phyloP scores from a whole-genome alignment of 2,797 vertebrate genomes.

The Enteromius fasciolatus region DNA sequence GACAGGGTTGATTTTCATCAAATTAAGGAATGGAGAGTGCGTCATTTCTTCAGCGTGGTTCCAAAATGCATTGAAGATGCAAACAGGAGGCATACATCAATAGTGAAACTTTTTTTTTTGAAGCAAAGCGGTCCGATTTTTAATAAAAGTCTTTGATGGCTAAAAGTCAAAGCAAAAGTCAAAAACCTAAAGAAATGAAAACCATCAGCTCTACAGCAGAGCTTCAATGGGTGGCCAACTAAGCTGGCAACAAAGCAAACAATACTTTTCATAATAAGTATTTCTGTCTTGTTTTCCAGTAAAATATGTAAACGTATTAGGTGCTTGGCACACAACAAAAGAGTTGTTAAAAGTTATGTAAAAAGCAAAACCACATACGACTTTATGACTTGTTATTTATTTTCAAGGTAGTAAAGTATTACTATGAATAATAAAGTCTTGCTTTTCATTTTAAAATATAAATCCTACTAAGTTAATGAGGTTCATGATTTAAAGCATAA shows the following conservation, averaged over 20 bases:
- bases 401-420: not conserved
- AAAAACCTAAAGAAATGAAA: conserved; percentile 18
- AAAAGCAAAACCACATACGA: not conserved
- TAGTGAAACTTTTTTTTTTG: not conserved
- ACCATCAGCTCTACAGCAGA: conserved; percentile 26
- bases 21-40: conserved; percentile 29
- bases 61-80: conserved; percentile 50
- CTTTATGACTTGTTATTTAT: not conserved
- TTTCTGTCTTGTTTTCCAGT: not conserved
- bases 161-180: conserved; percentile 23
- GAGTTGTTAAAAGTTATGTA: not conserved
- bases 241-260: conserved; percentile 19
- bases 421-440: not conserved
- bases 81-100: conserved; percentile 31
- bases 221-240: conserved; percentile 24
- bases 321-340: not conserved
- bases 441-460: not conserved
- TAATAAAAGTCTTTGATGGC: conserved; percentile 4
- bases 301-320: conserved; percentile 17
- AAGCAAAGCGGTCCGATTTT: conserved; percentile 22
- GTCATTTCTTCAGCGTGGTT: conserved; percentile 37
- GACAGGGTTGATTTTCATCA: conserved; percentile 54
- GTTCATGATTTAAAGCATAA: not conserved
- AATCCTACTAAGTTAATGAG: not conserved
- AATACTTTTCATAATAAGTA: not conserved